phyloP scores from a whole-genome alignment of 2,888 invertebrate species.

The Drosophila atroscutellata region DNA sequence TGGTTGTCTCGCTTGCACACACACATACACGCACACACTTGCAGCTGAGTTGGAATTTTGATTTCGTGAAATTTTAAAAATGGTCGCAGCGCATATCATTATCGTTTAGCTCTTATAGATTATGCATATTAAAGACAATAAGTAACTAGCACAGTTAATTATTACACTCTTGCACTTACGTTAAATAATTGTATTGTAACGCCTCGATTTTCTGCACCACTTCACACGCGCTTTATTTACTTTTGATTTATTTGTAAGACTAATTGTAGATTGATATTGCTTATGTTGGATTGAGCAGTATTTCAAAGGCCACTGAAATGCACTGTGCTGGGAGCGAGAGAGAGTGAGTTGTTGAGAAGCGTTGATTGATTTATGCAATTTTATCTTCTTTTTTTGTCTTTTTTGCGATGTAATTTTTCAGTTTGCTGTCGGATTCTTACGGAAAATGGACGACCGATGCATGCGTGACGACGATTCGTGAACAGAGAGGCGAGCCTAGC shows the following conservation, averaged over 20 bases:
- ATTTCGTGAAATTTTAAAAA: constrained; percentile 80
- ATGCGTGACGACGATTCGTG: constrained; percentile 65
- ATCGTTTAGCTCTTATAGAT: constrained; percentile 48
- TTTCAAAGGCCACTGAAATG: constrained; percentile 77
- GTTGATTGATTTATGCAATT: constrained; percentile 36
- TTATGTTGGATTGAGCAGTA: constrained; percentile 73
- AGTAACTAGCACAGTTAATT: constrained; percentile 14
- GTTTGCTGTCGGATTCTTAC: constrained; percentile 66
- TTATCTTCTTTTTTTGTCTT: constrained; percentile 21
- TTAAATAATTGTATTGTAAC: constrained; percentile 41
- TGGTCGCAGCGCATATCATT: constrained; percentile 77
- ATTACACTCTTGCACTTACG: constrained; percentile 61
- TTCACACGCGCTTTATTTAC: constrained; percentile 79
- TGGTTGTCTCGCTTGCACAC: constrained; percentile 66
- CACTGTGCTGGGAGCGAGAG: constrained; percentile 49
- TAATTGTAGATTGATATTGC: constrained; percentile 65
- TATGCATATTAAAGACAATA: constrained; percentile 28
- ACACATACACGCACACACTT: constrained; percentile 43
- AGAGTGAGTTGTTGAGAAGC: constrained; percentile 22
- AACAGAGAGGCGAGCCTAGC: constrained; percentile 46
- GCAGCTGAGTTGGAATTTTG: constrained; percentile 77
- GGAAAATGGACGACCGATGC: constrained; percentile 76
- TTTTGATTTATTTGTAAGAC: constrained; percentile 61
- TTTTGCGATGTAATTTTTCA: constrained; percentile 64
- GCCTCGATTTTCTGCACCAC: constrained; percentile 64